Conservation (phyloP, 92 coral and sea anemone species). For the Porites evermanni region DNA sequence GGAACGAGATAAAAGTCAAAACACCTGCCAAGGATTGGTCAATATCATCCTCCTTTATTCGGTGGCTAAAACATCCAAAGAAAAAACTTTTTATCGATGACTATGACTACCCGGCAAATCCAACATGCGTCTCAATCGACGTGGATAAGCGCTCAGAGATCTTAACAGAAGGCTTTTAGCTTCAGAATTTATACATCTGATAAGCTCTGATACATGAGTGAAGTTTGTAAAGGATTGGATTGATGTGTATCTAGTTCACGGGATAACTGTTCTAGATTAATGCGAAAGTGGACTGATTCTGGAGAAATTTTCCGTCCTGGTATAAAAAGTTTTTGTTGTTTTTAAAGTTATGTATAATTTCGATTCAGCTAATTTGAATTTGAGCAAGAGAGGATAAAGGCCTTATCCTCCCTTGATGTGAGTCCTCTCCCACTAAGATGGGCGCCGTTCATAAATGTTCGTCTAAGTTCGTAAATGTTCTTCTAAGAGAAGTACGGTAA, state of each 20-base stretch:
- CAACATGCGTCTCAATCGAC: constrained; percentile 23
- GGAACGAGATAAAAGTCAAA: constrained; percentile 75
- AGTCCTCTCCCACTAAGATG: too few relatives aligned
- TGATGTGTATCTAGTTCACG: background rate
- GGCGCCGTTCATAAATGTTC: too few relatives aligned
- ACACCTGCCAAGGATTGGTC: constrained; percentile 29
- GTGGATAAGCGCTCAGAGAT: constrained; percentile 37
- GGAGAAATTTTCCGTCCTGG: background rate
- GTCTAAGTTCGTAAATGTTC: too few relatives aligned
- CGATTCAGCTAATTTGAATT: background rate
- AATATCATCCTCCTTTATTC: constrained; percentile 62
- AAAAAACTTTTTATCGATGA: constrained; percentile 24
- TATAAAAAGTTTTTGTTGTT: background rate
- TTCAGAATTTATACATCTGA: background rate
- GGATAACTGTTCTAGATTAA: too few relatives aligned
- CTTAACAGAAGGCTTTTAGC: constrained; percentile 42
- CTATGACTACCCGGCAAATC: constrained; percentile 37
- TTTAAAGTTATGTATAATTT: too few relatives aligned
- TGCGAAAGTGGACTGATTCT: too few relatives aligned
- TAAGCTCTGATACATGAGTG: too few relatives aligned
- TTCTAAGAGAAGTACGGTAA: too few relatives aligned
- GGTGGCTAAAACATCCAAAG: constrained; percentile 59
- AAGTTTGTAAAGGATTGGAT: background rate
- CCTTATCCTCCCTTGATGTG: too few relatives aligned
- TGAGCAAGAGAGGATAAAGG: too few relatives aligned